phyloP scores from a whole-genome alignment of 1,140 invertebrate species.

The Pseudomyrmex flavicornis region DNA sequence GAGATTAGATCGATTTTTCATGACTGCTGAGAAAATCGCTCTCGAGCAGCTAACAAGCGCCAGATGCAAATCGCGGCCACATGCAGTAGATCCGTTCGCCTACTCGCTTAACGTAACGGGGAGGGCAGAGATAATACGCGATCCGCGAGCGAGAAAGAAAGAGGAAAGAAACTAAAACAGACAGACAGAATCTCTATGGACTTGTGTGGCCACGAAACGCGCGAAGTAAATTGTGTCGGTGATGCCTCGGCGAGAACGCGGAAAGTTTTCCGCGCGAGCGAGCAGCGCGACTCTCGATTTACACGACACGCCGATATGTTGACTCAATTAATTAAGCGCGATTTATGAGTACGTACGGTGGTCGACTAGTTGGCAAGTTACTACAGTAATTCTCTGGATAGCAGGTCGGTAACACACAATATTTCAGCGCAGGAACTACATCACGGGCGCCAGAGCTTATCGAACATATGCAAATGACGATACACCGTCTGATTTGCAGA shows the following conservation, averaged over 20 bases:
- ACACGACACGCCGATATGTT: slow-evolving; percentile 50
- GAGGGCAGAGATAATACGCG: slow-evolving; percentile 46
- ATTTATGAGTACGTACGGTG: slow-evolving; percentile 66
- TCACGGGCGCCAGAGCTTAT: slow-evolving; percentile 52
- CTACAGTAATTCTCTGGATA: slow-evolving; percentile 56
- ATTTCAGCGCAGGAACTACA: slow-evolving; percentile 54
- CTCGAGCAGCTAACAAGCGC: slow-evolving; percentile 77
- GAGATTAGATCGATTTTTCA: slow-evolving; percentile 82
- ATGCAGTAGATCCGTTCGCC: slow-evolving; percentile 42
- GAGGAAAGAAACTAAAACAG: slow-evolving; percentile 13
- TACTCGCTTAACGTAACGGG: slow-evolving; percentile 52
- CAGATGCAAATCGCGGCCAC: slow-evolving; percentile 78
- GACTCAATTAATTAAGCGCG: slow-evolving; percentile 67
- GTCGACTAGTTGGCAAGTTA: slow-evolving; percentile 15
- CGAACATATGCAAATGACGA: slow-evolving; percentile 59
- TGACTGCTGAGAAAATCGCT: slow-evolving; percentile 76
- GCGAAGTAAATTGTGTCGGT: slow-evolving; percentile 42
- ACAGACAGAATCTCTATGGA: slow-evolving; percentile 18
- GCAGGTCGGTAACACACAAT: slow-evolving; percentile 61
- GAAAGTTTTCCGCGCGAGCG: slow-evolving; percentile 3
- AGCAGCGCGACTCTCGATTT: neutral
- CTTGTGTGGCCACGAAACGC: neutral
- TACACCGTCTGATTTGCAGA: slow-evolving; percentile 65
- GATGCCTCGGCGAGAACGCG: neutral
- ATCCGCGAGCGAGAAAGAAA: neutral